Percentiles rank a stretch among this genome's conserved stretches.
phyloP scores from a whole-genome alignment of 2,888 invertebrate genomes.

The Cryptus viduatorius region DNA sequence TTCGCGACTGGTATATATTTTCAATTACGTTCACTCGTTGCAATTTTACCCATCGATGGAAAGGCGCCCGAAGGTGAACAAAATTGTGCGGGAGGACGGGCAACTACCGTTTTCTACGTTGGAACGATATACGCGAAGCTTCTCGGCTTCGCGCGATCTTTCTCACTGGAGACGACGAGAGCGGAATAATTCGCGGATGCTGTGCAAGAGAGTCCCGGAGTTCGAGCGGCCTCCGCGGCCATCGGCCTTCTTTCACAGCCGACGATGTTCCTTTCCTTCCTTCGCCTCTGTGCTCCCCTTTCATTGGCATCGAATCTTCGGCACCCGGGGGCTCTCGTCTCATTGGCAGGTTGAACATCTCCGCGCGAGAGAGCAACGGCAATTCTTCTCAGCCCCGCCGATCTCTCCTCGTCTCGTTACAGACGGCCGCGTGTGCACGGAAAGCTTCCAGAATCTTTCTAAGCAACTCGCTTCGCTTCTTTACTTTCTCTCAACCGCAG shows the following conservation, averaged over 20 bases:
- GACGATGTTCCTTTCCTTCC: slow-evolving; percentile 55
- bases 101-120: neutral
- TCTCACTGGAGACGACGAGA: neutral
- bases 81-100: neutral
- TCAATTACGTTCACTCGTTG: neutral
- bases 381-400: slow-evolving; percentile 2
- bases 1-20: neutral
- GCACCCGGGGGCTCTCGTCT: slow-evolving; percentile 35
- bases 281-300: slow-evolving; percentile 51
- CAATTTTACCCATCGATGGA: neutral
- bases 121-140: neutral
- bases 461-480: neutral
- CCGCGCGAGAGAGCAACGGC: neutral
- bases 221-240: slow-evolving; percentile 33
- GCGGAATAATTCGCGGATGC: slow-evolving; percentile 22
- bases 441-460: neutral
- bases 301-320: slow-evolving; percentile 60
- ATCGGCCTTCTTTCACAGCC: slow-evolving; percentile 59
- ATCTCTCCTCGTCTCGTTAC: slow-evolving; percentile 12
- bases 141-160: neutral
- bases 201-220: neutral
- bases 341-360: slow-evolving; percentile 55
- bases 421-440: neutral
- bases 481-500: neutral
- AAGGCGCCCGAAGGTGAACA: slow-evolving; percentile 2